phyloP scores from a whole-genome alignment of 2,113 vertebrate species.

The Archilochus colubris region DNA sequence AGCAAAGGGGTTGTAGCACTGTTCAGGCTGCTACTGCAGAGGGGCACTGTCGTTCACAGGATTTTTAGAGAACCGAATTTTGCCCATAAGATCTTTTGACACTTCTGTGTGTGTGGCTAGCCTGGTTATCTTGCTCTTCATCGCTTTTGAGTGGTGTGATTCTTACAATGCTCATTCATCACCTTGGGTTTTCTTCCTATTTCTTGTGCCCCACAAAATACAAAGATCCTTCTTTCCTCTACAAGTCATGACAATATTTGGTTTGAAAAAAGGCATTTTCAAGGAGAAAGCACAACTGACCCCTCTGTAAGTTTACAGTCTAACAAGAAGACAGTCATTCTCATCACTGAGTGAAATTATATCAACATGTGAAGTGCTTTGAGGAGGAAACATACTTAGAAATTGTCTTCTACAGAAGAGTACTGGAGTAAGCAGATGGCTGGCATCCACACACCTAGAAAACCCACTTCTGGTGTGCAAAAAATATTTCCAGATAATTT shows the following conservation, averaged over 20 bases:
- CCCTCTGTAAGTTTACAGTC: background rate
- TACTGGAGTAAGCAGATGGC: background rate
- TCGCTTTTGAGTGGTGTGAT: background rate
- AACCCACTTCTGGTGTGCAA: background rate
- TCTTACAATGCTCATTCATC: background rate
- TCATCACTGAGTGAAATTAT: background rate
- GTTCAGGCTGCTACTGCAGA: background rate
- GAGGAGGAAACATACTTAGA: background rate
- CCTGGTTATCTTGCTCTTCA: background rate
- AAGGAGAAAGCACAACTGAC: background rate
- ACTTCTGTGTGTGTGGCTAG: background rate
- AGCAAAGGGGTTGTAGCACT: background rate
- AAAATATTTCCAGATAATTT: background rate
- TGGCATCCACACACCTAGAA: background rate
- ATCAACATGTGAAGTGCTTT: background rate
- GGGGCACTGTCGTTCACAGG: background rate
- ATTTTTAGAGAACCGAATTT: background rate
- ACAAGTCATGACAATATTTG: background rate
- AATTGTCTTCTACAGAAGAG: background rate
- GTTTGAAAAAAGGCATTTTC: background rate
- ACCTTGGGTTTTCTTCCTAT: background rate
- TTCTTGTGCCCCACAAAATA: background rate
- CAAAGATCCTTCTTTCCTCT: background rate
- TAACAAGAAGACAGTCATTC: background rate
- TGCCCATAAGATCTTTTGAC: background rate